A percentile compares a stretch with the other conserved stretches of the same genome.
phyloP scores from a whole-genome alignment of 2,113 vertebrate species.

The Pterocles burchelli region DNA sequence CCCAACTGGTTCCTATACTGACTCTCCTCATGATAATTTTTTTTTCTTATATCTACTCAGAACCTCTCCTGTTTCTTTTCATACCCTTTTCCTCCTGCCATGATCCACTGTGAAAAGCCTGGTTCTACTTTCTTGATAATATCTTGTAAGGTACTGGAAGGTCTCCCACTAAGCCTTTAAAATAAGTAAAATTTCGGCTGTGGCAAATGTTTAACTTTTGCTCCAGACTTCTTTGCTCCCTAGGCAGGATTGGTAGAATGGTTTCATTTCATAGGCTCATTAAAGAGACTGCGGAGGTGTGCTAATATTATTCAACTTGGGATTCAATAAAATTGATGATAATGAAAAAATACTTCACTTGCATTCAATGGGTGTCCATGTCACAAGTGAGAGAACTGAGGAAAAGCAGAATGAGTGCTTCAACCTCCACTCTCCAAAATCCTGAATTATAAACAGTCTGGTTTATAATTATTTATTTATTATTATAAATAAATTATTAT shows the following conservation, averaged over 20 bases:
- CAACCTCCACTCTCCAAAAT: not conserved
- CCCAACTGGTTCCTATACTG: not conserved
- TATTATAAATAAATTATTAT: too few species aligned
- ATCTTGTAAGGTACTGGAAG: not conserved
- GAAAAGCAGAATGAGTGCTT: not conserved
- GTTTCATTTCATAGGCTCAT: not conserved
- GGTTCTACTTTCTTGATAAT: not conserved
- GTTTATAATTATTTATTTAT: too few species aligned
- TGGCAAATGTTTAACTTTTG: not conserved
- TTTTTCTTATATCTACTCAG: not conserved
- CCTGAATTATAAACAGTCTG: not conserved
- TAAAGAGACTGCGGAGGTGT: not conserved
- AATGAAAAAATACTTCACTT: not conserved
- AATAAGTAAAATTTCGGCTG: not conserved
- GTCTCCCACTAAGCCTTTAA: not conserved
- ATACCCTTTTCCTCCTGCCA: not conserved
- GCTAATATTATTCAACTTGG: not conserved
- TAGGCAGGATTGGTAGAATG: not conserved
- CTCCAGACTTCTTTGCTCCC: not conserved
- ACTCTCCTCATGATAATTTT: not conserved
- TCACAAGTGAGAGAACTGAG: not conserved
- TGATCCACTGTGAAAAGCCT: not conserved
- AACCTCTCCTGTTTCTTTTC: not conserved
- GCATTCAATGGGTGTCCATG: not conserved
- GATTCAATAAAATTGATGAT: not conserved